Evolutionary conservation across 2,113 vertebrate species (phyloP), one percentile per base, ranked within the genome.

Genomic region (Eidolon helvum): DNA sequence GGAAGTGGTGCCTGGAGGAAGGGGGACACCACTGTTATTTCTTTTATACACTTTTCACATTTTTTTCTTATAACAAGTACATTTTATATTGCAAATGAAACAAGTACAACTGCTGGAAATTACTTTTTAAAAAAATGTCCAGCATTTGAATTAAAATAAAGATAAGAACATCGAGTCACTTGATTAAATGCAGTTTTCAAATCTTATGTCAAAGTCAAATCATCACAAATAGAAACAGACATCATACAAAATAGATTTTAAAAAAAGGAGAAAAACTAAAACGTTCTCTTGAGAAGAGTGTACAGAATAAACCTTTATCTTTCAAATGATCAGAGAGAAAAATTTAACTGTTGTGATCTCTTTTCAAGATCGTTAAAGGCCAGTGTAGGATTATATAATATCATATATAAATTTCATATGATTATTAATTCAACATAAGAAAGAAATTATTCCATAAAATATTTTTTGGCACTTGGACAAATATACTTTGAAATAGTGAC

Each of bases 351-450:
- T 21, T 43, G 38, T 72, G 66, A 87, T 90, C 38, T 3, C 0
- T 85, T 85, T 15, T 79, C 61, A 90, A 91, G 65, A 88, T 43
- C 30, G 12, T 43, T 92, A 75, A 96, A 92, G 40, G n/a, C 18
- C 26, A 83, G 50, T 43, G 30, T 33, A 77, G 61, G 21, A 87
- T 24, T 30, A 82, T 5, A 75, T 38, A 18, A 77, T 57, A n/a
- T 79, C 38, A 87, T 45, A 80, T 53, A 24, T 77, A 19, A 78
- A 96, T 91, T 89, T 48, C 9, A 65, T 75, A 38, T 19, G 21
- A 92, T 90, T 85, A 95, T 63, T 50, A 97, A 93, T 35, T 79
- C 66, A 92, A 96, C 9, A 22, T 87, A 97, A 95, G 53, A 69
- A 94, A n/a, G 78, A 10, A 26, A 82, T 84, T 38, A 78, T 69